Percentiles rank a stretch among this genome's conserved stretches.
Evolutionary conservation across 2,797 vertebrate species (phyloP).

Genomic region (Hozukius guyotensis): DNA sequence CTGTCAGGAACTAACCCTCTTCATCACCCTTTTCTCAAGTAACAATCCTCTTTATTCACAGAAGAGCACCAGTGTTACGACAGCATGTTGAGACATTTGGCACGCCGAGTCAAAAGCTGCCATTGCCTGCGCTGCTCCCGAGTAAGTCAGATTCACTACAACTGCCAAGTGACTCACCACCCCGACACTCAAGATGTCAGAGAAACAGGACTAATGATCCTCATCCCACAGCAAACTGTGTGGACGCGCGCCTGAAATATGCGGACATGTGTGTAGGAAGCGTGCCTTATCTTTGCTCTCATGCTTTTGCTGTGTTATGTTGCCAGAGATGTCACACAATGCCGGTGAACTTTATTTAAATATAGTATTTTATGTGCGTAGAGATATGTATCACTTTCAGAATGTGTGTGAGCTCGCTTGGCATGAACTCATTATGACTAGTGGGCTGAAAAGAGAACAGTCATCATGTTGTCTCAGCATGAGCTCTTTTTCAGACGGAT

Average conservation of each 20-base stretch:
- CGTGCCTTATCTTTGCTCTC: not conserved
- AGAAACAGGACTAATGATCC: conserved; percentile 44
- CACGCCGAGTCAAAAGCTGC: conserved; percentile 31
- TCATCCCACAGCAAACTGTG: conserved; percentile 3
- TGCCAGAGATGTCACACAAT: conserved; percentile 4
- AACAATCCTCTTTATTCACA: not conserved
- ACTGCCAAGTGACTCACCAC: conserved; percentile 49
- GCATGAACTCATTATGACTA: conserved; percentile 13
- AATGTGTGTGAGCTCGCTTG: not conserved
- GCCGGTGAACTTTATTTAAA: conserved; percentile 6
- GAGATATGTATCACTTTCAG: not conserved
- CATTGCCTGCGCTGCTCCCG: not conserved
- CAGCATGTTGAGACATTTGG: conserved; percentile 17
- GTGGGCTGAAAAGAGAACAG: conserved; percentile 8
- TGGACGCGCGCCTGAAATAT: not conserved
- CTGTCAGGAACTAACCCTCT: not conserved
- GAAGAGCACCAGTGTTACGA: not conserved
- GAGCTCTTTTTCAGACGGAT: conserved; percentile 1
- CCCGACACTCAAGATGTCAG: conserved; percentile 41
- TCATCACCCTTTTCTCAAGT: not conserved
- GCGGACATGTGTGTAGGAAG: not conserved
- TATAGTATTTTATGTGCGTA: not conserved
- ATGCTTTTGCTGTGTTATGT: not conserved
- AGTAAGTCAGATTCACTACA: conserved; percentile 30
- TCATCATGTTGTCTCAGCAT: not conserved